Evolutionary conservation across 1,140 invertebrate genomes (phyloP).

Genomic region (Heliconius himera): DNA sequence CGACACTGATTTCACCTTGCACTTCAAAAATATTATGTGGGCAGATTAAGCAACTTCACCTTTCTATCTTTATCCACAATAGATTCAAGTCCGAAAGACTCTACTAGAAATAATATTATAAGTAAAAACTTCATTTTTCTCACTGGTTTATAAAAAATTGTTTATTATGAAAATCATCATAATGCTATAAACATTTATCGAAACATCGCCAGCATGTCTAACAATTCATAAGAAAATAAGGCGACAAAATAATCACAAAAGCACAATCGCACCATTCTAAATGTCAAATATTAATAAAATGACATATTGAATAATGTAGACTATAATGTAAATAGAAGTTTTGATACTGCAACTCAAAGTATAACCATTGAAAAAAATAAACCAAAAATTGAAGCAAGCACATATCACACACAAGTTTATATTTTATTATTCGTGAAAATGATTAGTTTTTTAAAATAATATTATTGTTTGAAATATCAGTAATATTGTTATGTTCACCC

Average conservation of each 20-base stretch:
- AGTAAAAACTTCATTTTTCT: constrained; percentile 59
- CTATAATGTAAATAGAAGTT: no score
- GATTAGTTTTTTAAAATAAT: no score
- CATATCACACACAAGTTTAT: no score
- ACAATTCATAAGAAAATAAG: constrained; percentile 32
- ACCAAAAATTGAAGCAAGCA: no score
- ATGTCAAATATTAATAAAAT: not conserved
- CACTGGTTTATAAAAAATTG: constrained; percentile 9
- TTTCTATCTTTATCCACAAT: constrained; percentile 64
- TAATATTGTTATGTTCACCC: no score
- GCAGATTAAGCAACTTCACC: constrained; percentile 58
- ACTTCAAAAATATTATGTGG: constrained; percentile 42
- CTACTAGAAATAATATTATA: constrained; percentile 58
- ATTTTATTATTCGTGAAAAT: no score
- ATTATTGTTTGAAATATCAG: no score
- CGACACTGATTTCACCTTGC: constrained; percentile 49
- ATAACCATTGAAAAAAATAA: no score
- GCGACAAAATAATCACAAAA: constrained; percentile 33
- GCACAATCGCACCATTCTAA: constrained; percentile 12
- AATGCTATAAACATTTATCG: constrained; percentile 2
- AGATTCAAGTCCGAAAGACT: constrained; percentile 55
- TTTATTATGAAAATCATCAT: constrained; percentile 24
- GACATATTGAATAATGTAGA: not conserved
- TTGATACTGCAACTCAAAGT: no score
- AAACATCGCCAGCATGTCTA: constrained; percentile 15